Conservation (phyloP, 2,888 invertebrate genomes). For the Meta bourneti region DNA sequence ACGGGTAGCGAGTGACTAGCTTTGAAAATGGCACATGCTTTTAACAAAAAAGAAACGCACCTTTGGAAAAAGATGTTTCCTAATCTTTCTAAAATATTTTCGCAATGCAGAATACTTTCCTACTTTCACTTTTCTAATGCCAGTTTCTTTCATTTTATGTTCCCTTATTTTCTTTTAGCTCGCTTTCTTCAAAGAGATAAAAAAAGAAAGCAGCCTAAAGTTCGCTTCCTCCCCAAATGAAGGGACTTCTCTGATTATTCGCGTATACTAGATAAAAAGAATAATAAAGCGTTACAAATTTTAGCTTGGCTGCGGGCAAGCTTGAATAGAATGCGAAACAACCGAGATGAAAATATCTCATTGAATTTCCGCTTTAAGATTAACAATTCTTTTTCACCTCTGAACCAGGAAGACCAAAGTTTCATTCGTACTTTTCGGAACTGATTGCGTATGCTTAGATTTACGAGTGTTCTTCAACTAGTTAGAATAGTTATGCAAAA, state of each 20-base stretch:
- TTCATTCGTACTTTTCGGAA: background rate
- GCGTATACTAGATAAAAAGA: slow-evolving; percentile 17
- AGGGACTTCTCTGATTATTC: slow-evolving; percentile 31
- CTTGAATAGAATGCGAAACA: slow-evolving; percentile 7
- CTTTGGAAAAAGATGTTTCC: slow-evolving; percentile 20
- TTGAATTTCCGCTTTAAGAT: slow-evolving; percentile 9
- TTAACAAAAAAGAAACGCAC: slow-evolving; percentile 17
- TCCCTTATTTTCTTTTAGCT: slow-evolving; percentile 2
- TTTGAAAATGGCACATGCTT: slow-evolving; percentile 15
- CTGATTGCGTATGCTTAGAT: background rate
- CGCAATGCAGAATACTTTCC: slow-evolving; percentile 33
- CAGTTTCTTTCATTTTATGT: slow-evolving; percentile 17
- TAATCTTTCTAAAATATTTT: slow-evolving; percentile 49
- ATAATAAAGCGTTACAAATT: slow-evolving; percentile 26
- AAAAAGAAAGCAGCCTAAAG: slow-evolving; percentile 29
- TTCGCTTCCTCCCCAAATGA: slow-evolving; percentile 35
- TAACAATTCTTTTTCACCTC: slow-evolving; percentile 1
- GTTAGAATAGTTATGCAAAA: background rate
- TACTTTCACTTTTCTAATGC: slow-evolving; percentile 18
- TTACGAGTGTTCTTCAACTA: background rate
- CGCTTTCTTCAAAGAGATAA: slow-evolving; percentile 2
- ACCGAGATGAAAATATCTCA: background rate
- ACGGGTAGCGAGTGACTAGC: background rate
- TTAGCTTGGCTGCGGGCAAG: slow-evolving; percentile 21
- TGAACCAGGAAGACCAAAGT: background rate